phyloP scores from a whole-genome alignment of 2,888 invertebrate genomes.

The Strigamia transsilvanica region DNA sequence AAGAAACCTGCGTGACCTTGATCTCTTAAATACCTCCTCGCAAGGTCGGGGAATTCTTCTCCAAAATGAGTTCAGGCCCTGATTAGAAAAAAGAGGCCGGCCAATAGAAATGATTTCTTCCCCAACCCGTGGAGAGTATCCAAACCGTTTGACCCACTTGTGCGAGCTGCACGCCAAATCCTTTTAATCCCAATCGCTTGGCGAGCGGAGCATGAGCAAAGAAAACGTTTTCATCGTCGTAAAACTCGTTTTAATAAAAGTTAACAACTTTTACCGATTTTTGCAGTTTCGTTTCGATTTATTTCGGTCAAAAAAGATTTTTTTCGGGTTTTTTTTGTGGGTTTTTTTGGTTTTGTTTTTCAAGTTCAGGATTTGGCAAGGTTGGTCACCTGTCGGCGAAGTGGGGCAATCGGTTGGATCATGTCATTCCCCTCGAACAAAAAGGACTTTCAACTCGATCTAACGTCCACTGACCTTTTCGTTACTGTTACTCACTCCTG shows the following conservation, averaged over 20 bases:
- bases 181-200: neutral
- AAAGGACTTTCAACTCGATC: neutral
- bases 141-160: neutral
- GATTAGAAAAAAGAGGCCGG: neutral
- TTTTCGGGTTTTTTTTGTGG: neutral
- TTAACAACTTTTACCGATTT: too few species aligned
- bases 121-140: neutral
- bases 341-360: neutral
- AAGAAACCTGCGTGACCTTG: constrained; percentile 1
- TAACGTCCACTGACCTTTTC: neutral
- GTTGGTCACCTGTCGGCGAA: neutral
- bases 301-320: too few species aligned
- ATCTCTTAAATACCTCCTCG: neutral
- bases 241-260: too few species aligned
- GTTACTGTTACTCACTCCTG: neutral
- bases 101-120: neutral
- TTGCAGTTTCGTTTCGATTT: too few species aligned
- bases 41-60: constrained; percentile 8
- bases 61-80: constrained; percentile 1
- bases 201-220: neutral
- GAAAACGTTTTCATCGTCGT: too few species aligned
- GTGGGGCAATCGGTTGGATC: neutral
- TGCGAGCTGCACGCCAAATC: neutral
- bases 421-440: neutral
- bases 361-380: neutral